These are phyloP conservation scores for Eubucco bourcierii DNA, from an alignment of 2,113 vertebrate genomes.

Conservation along the genomic window DNA sequence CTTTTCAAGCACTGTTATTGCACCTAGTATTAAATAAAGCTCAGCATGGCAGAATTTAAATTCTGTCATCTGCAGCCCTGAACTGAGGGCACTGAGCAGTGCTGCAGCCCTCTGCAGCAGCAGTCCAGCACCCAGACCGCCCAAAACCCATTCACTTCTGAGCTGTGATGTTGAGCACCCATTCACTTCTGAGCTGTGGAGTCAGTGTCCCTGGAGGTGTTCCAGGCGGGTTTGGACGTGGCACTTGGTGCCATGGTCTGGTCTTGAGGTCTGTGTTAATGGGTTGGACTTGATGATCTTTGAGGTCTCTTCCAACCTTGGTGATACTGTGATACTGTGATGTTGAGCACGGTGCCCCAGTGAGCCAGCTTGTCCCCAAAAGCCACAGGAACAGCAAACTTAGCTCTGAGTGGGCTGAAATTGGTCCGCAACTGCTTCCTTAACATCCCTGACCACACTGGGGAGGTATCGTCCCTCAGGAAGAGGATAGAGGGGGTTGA, in stretches of 20 bases:
- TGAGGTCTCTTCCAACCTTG: no score
- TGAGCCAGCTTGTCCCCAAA: not conserved
- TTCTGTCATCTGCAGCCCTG: not conserved
- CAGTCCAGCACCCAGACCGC: not conserved
- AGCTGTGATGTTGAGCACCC: accelerated
- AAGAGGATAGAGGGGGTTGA: not conserved
- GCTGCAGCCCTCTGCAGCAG: not conserved
- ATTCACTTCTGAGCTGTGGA: no score
- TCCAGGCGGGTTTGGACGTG: no score
- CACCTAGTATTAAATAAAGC: constrained; percentile 3
- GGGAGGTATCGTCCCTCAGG: accelerated
- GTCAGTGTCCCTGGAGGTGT: no score
- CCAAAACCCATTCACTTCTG: not conserved
- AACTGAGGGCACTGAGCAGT: not conserved
- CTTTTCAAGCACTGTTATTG: constrained; percentile 11
- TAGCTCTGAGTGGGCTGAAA: not conserved
- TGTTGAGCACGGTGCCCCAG: accelerated
- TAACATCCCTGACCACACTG: accelerated
- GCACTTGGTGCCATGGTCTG: no score
- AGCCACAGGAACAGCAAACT: not conserved
- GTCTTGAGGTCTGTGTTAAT: no score
- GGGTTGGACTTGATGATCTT: no score
- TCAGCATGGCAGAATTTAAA: not conserved
- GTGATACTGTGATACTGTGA: no score
- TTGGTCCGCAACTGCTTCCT: not conserved